Evolutionary conservation across 2,888 invertebrate genomes (phyloP).

Genomic region (Antitype chi): DNA sequence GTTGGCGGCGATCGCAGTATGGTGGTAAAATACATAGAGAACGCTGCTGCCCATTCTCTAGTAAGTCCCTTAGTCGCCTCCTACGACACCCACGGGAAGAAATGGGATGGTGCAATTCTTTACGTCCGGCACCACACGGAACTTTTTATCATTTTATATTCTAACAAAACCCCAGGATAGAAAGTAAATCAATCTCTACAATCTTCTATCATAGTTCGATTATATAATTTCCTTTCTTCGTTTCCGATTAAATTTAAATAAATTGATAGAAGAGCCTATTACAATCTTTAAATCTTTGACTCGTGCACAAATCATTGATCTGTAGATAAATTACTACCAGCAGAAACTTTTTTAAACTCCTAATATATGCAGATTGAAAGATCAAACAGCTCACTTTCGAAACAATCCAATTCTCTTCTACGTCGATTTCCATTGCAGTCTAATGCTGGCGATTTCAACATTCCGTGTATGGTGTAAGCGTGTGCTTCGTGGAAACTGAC

Average conservation of each 20-base stretch:
- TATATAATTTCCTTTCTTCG: background rate
- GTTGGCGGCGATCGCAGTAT: no score
- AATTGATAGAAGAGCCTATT: background rate
- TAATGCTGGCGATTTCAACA: background rate
- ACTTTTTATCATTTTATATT: background rate
- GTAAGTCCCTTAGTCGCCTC: no score
- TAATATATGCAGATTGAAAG: constrained; percentile 64
- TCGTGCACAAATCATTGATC: constrained; percentile 17
- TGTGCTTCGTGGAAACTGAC: background rate
- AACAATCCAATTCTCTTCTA: constrained; percentile 55
- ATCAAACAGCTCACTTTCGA: constrained; percentile 49
- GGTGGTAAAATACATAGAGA: no score
- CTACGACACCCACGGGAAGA: no score
- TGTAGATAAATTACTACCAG: constrained; percentile 13
- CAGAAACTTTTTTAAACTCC: constrained; percentile 17
- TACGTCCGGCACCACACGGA: no score
- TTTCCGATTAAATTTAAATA: background rate
- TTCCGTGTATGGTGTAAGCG: background rate
- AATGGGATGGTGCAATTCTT: no score
- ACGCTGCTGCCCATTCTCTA: no score
- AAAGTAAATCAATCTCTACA: background rate
- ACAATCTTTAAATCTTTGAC: background rate
- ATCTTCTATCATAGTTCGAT: background rate
- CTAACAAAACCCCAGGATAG: background rate
- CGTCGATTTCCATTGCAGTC: constrained; percentile 45